Evolutionary conservation across 1,140 invertebrate species (phyloP).

Genomic region (Lerema accius): DNA sequence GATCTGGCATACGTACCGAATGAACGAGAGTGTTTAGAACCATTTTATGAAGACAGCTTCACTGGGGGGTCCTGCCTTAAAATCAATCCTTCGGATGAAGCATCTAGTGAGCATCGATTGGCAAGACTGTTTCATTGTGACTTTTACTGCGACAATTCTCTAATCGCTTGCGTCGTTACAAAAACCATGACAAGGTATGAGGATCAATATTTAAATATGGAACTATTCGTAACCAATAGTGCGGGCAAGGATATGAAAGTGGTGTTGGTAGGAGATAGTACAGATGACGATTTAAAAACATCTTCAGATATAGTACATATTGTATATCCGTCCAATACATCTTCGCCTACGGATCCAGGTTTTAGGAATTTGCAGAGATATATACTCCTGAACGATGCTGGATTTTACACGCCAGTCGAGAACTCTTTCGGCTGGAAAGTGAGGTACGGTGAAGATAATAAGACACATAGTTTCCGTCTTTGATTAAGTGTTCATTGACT

Average conservation of each 20-base stretch:
- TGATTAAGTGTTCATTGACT: too few species aligned
- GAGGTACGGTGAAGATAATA: conserved; percentile 49
- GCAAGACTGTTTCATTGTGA: conserved; percentile 64
- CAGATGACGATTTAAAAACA: conserved; percentile 19
- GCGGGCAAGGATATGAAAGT: conserved; percentile 34
- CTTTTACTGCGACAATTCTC: conserved; percentile 43
- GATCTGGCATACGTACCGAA: conserved; percentile 47
- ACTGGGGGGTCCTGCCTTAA: conserved; percentile 64
- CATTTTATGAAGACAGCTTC: conserved; percentile 63
- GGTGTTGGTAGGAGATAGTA: conserved; percentile 46
- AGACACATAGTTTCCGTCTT: too few species aligned
- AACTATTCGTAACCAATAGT: conserved; percentile 38
- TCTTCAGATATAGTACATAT: conserved; percentile 12
- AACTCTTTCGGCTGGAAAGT: conserved; percentile 69
- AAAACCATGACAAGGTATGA: conserved; percentile 47
- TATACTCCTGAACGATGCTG: conserved; percentile 60
- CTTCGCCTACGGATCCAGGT: conserved; percentile 14
- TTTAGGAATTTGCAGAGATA: conserved; percentile 62
- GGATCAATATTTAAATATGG: conserved; percentile 56
- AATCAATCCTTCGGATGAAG: conserved; percentile 53
- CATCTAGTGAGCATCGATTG: conserved; percentile 45
- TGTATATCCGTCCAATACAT: conserved; percentile 40
- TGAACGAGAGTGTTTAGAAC: conserved; percentile 60
- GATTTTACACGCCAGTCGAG: conserved; percentile 68
- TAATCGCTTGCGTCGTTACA: conserved; percentile 65